A percentile compares a stretch with the other conserved stretches of the same genome.
Evolutionary conservation across 2,888 invertebrate genomes (phyloP).

Genomic region (Drosophila tanythrix): DNA sequence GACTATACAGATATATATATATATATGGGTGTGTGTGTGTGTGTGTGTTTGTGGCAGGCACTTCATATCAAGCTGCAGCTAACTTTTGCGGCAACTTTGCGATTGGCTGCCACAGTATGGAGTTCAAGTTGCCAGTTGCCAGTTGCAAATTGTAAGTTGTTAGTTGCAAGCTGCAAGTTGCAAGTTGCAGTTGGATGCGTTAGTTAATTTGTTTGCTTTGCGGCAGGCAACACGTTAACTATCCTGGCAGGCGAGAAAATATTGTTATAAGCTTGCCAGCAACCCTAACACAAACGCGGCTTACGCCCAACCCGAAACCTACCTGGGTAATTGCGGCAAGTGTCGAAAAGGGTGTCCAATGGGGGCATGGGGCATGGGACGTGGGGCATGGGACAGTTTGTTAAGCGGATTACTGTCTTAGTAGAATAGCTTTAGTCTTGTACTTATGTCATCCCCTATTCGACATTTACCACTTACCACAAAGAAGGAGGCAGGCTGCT

Average conservation of each 20-base stretch:
- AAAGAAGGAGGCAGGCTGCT: background rate
- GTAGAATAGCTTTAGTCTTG: background rate
- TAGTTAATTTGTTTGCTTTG: conserved; percentile 68
- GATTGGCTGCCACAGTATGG: conserved; percentile 31
- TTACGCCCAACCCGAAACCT: conserved; percentile 18
- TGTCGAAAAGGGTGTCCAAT: background rate
- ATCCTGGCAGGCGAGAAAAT: conserved; percentile 31
- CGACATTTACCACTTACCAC: conserved; percentile 1
- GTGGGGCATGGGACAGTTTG: background rate
- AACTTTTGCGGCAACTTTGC: conserved; percentile 58
- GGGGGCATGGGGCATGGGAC: background rate
- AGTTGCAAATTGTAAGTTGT: conserved; percentile 24
- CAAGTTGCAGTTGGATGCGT: conserved; percentile 47
- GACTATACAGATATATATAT: conserved; percentile 4
- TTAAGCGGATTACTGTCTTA: background rate
- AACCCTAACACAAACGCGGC: conserved; percentile 46
- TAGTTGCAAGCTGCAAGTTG: conserved; percentile 8
- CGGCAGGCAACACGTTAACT: conserved; percentile 18
- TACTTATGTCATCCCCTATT: background rate
- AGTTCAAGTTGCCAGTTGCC: conserved; percentile 14
- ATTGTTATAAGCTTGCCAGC: conserved; percentile 28
- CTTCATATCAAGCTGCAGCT: conserved; percentile 32
- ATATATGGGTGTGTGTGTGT: no score
- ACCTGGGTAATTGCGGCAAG: background rate
- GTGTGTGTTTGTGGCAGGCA: background rate